Evolutionary conservation across 1,140 invertebrate genomes (phyloP), one percentile per base, ranked within the genome.

Genomic region (Cotesia chilonis): DNA sequence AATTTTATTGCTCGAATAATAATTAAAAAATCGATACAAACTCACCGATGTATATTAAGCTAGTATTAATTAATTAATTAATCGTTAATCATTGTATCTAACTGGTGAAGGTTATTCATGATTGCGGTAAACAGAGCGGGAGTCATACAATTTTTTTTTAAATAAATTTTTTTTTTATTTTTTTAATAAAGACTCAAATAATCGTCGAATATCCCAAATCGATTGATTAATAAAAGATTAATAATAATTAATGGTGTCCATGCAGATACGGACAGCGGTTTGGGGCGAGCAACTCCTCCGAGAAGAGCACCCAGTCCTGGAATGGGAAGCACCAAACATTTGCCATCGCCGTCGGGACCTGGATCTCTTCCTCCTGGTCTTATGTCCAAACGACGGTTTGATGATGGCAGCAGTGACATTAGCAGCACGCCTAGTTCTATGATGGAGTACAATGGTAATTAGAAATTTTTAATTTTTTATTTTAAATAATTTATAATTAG

Each of bases 321-420:
- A 1, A 89, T 92, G 88, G 87, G 89, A 61, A 88, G 89, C 77
- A 87, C 89, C 77, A 89, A 92, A 76, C 90, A 92, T 85, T 86
- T 93, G 78, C 90, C 92, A 51, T 92, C 92, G 59, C 93, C 92
- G 66, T 93, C 92, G 38, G 92, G 92, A 77, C 94, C 94, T 76
- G 94, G 94, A 68, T 94, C 94, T 75, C 87, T 96, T 78, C 92
- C 92, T 75, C 92, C 92, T 20, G 94, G 93, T 77, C 90, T 94
- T 75, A 94, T 95, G 90, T 91, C 91, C 74, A 92, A 94, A 82
- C 90, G 93, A 78, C 89, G 92, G 76, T 93, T 92, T 82, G 94
- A 96, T 84, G 95, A 96, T 85, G 91, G 92, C 64, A 92, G 92
- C 79, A 95, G 94, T 85, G 94, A 96, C 88, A 94, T 94, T 77